Base-by-base conservation (phyloP, 2,797 vertebrate genomes). In the Esox masquinongy region DNA sequence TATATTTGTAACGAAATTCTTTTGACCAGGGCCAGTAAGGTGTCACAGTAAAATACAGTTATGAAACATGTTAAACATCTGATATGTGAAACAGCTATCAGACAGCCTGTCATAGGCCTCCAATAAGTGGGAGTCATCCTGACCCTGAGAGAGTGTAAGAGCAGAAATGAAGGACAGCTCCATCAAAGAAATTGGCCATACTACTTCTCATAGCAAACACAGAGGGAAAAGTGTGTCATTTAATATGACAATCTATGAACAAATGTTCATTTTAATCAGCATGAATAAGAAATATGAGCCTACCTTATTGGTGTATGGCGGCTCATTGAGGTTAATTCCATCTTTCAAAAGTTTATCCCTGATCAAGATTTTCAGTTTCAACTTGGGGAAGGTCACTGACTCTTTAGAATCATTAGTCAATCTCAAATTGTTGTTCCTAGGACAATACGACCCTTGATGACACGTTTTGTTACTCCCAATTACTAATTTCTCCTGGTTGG, bases 321-420 rank as follows among this genome's bases (percentile, higher is more conserved):
- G 91, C 72, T 95, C 93, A 77, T 96, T 95, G 68, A 98, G 94
- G 91, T 97, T 93, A 85, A 98, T 95, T n/a, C 96, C 96, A 82
- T 98, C 97, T 72, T 96, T 96, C 47, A 95, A 86, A 0, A 99
- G 96, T 90, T 98, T 99, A 86, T 99, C 97, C 88, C 96, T 90
- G 49, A 99, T 95, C 94, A 99, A 94, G 70, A 99, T 96, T 90
- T 99, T 99, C 78, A 98, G 92, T 81, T 96, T 97, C 82, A 99
- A 90, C 79, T 95, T 94, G 53, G 97, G 97, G 85, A 95, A 98
- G 31, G 92, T 94, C 80, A 95, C 90, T 87, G 93, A 93, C 83
- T 95, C 95, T 75, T 89, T 91, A 74, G 86, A 91, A 39, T 89
- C 86, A 36, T 88, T 86, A 31, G 84, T 92, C 72, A 80, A 78